Evolutionary conservation across 2,888 invertebrate species (phyloP), one percentile per base, ranked within the genome.

Genomic region (Nudaria mundana): DNA sequence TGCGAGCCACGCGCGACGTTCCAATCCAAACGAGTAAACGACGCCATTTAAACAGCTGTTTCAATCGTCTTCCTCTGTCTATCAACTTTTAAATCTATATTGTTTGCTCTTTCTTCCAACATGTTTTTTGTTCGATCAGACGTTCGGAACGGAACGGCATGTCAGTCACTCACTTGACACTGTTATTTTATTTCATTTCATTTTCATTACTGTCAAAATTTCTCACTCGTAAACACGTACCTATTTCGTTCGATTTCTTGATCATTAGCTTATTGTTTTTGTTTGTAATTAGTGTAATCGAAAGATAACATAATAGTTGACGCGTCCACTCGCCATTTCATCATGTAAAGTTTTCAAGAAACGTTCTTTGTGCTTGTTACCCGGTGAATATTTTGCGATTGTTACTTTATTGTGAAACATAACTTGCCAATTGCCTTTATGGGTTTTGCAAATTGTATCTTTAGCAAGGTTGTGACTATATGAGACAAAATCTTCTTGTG

Each of bases 251-350:
- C 53, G 58, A 55, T 60, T 61, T 67, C 57, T 61, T 75, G 76
- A 82, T 83, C 80, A 80, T 77, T 81, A n/a, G 76, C 71, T 71
- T 71, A 69, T 71, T 86, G 82, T 86, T 84, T 76, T 84, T 86
- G 81, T 83, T 85, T 60, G 71, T 77, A 76, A 75, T 63, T 58
- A 58, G 53, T 70, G 45, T 50, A 65, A 55, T 60, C 62, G 63
- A 67, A 66, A 60, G 64, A 64, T 66, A 71, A 71, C 64, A 64
- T 61, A 52, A 53, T 51, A 45, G 44, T 44, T 44, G 40, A 53
- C 52, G 52, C 53, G 47, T 50, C 50, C 48, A 37, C 48, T 44
- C 40, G 59, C 53, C 55, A 50, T 52, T 56, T 54, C 53, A 61
- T 61, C 63, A 68, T 64, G 61, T 58, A 61, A 62, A 67, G 51